Evolutionary conservation across 2,113 vertebrate species (phyloP), one percentile per base, ranked within the genome.

Genomic region (Dromaius novaehollandiae): DNA sequence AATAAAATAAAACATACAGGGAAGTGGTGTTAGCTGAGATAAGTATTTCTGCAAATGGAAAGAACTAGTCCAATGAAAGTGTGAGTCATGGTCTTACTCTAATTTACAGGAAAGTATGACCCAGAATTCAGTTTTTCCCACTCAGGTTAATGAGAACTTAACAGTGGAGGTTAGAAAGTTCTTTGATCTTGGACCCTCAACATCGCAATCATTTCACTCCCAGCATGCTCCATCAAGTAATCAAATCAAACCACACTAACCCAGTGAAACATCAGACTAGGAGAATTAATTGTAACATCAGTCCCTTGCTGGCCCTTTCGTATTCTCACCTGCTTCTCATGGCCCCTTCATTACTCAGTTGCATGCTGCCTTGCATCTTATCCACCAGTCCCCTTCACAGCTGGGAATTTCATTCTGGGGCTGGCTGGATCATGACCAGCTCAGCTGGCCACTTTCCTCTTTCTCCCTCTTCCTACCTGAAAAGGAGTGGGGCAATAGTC

Each of bases 171-270:
- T 17, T 6, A 77, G 11, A 78, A 90, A 61, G 53, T 64, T 44
- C 51, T 89, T 93, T 91, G 66, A 89, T 66, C 84, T 80, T 50
- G 26, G n/a, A 55, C 44, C 68, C 53, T 87, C 38, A 61, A 38
- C 34, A 79, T 21, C 36, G 38, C 38, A 11, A 61, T 65, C 26
- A 38, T 61, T 88, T 86, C 81, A 89, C 40, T 19, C 69, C 26
- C 63, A 89, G 76, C 44, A 56, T 44, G 56, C 30, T 89, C 63
- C 40, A 64, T 81, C 82, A 89, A 79, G 40, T 65, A 82, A 82
- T 89, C 74, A 80, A 88, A 85, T 88, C 75, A 91, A 92, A 88
- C 73, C n/a, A 3, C 58, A 87, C 63, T 77, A 96, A 88, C 36
- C 11, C 88, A 89, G n/a, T 26, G 53, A 85, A 96, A 80, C 26